Conservation (phyloP, 2,797 vertebrate genomes). For the Balearica regulorum region DNA sequence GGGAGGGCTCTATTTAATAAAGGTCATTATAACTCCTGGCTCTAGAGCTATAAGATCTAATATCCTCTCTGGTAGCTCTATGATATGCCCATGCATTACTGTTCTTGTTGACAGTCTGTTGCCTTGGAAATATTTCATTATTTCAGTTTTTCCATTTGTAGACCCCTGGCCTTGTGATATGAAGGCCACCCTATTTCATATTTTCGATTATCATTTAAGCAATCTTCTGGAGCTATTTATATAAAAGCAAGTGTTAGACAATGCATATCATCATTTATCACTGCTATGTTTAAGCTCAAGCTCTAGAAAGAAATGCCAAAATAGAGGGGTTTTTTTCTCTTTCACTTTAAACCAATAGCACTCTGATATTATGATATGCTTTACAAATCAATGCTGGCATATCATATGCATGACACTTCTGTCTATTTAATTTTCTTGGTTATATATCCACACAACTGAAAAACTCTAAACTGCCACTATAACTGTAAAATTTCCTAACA, state of each 20-base stretch:
- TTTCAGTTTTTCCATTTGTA: constrained; percentile 84
- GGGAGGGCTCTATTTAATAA: constrained; percentile 75
- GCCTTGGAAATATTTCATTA: constrained; percentile 86
- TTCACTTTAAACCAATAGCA: constrained; percentile 60
- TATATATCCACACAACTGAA: constrained; percentile 22
- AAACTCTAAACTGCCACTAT: background rate
- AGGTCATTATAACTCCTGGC: constrained; percentile 76
- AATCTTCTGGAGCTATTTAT: constrained; percentile 81
- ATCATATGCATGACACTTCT: constrained; percentile 46
- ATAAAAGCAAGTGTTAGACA: constrained; percentile 80
- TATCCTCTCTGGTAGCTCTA: constrained; percentile 76
- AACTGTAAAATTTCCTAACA: constrained; percentile 43
- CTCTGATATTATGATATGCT: constrained; percentile 20
- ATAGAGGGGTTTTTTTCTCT: background rate
- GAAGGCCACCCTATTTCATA: constrained; percentile 83
- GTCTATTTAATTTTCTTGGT: constrained; percentile 60
- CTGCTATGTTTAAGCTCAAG: constrained; percentile 67
- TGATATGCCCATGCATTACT: constrained; percentile 81
- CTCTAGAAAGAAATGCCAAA: constrained; percentile 65
- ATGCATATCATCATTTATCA: constrained; percentile 81
- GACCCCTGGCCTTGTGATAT: constrained; percentile 83
- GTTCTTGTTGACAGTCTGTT: constrained; percentile 83
- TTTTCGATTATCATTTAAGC: constrained; percentile 85
- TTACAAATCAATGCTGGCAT: constrained; percentile 57
- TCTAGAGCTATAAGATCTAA: constrained; percentile 73